These are phyloP conservation scores for Drosophila vallismaia DNA, from an alignment of 2,888 invertebrate species.

Conservation along the genomic window DNA sequence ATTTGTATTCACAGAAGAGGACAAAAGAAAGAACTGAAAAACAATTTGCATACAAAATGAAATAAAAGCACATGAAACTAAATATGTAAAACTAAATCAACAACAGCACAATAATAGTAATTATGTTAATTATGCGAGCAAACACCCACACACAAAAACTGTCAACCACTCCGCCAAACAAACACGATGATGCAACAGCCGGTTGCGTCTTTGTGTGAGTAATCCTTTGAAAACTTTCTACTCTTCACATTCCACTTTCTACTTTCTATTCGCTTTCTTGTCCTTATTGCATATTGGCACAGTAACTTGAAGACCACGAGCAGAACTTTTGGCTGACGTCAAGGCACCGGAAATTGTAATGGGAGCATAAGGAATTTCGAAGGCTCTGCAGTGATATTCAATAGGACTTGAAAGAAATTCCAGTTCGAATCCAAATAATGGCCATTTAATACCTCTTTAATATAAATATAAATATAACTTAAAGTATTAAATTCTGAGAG, in stretches of 20 bases:
- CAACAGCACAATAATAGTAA: slow-evolving; percentile 75
- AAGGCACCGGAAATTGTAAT: slow-evolving; percentile 16
- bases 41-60: slow-evolving; percentile 68
- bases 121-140: slow-evolving; percentile 72
- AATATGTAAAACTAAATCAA: slow-evolving; percentile 75
- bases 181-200: slow-evolving; percentile 53
- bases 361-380: not conserved
- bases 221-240: slow-evolving; percentile 37
- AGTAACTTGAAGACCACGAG: slow-evolving; percentile 53
- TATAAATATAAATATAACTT: not conserved
- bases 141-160: slow-evolving; percentile 23
- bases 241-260: slow-evolving; percentile 1
- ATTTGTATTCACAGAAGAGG: slow-evolving; percentile 33
- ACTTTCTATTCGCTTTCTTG: slow-evolving; percentile 36
- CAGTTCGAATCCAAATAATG: not conserved
- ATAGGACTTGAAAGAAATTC: not conserved
- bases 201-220: slow-evolving; percentile 14
- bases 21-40: slow-evolving; percentile 42
- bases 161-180: slow-evolving; percentile 32
- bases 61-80: slow-evolving; percentile 55
- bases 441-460: not conserved
- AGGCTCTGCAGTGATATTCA: not conserved
- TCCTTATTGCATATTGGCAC: slow-evolving; percentile 60
- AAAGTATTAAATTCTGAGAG: no score
- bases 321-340: slow-evolving; percentile 5